A percentile compares a stretch with the other conserved stretches of the same genome.
Evolutionary conservation across 2,113 vertebrate species (phyloP).

Genomic region (Gasterosteus aculeatus): DNA sequence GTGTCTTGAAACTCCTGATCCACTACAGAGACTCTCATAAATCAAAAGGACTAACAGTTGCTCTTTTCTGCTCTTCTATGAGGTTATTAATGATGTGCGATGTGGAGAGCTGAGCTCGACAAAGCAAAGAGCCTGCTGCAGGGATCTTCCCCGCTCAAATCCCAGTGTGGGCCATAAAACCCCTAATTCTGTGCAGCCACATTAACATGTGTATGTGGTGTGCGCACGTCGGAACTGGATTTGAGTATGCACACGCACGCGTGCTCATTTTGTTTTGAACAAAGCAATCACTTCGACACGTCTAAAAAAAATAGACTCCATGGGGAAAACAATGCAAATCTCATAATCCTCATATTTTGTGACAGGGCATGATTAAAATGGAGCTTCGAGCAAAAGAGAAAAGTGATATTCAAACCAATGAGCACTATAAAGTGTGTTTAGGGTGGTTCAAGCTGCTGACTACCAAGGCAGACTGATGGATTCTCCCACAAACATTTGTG

Average conservation of each 20-base stretch:
- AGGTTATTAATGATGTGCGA: slow-evolving; percentile 76
- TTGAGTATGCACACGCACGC: neutral
- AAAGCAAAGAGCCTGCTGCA: slow-evolving; percentile 59
- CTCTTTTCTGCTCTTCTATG: slow-evolving; percentile 48
- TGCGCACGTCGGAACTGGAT: slow-evolving; percentile 11
- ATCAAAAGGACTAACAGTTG: slow-evolving; percentile 70
- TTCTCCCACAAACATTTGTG: slow-evolving; percentile 13
- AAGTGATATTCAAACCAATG: slow-evolving; percentile 34
- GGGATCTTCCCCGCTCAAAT: slow-evolving; percentile 48
- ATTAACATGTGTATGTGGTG: slow-evolving; percentile 1
- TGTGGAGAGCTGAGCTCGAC: slow-evolving; percentile 62
- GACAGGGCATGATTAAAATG: slow-evolving; percentile 68
- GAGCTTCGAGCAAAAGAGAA: slow-evolving; percentile 25
- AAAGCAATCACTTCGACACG: slow-evolving; percentile 41
- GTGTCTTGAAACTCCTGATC: slow-evolving; percentile 42
- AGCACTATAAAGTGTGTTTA: neutral
- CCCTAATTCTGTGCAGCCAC: slow-evolving; percentile 39
- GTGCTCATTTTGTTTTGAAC: slow-evolving; percentile 29
- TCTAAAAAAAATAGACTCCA: slow-evolving; percentile 48
- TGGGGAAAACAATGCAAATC: slow-evolving; percentile 73
- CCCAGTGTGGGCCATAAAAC: slow-evolving; percentile 39
- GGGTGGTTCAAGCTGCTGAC: neutral
- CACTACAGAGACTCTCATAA: slow-evolving; percentile 64
- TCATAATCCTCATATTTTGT: slow-evolving; percentile 75
- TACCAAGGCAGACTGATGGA: slow-evolving; percentile 7